These are phyloP conservation scores for Tursiops truncatus DNA, from an alignment of 2,113 vertebrate genomes.

Conservation along the genomic window DNA sequence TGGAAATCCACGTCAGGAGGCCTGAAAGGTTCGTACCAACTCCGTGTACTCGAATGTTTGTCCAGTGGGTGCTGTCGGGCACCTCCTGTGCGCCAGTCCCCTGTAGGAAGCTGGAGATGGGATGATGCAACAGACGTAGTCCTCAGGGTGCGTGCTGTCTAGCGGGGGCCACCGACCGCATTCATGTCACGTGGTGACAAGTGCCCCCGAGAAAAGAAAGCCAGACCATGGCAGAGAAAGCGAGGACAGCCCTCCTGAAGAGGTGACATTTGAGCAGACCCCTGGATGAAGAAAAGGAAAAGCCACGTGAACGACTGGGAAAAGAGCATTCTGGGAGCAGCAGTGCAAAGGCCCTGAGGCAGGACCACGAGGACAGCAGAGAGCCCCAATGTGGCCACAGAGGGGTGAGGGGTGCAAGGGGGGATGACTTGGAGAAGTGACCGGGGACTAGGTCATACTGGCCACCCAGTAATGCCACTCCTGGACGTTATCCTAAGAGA, in stretches of 20 bases:
- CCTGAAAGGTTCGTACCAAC: rapidly evolving
- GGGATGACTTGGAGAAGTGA: neutral
- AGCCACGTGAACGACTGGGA: rapidly evolving
- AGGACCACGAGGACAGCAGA: neutral
- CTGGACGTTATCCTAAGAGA: neutral
- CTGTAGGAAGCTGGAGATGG: rapidly evolving
- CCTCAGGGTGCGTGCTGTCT: rapidly evolving
- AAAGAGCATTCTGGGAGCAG: neutral
- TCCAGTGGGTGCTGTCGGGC: neutral
- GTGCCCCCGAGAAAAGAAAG: neutral
- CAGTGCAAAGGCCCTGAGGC: neutral
- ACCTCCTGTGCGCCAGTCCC: neutral
- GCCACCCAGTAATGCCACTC: neutral
- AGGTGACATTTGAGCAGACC: neutral
- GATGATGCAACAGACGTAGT: rapidly evolving
- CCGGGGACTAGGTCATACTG: neutral
- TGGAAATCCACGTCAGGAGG: rapidly evolving
- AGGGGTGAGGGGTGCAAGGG: neutral
- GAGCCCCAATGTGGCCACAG: rapidly evolving
- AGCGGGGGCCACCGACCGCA: rapidly evolving
- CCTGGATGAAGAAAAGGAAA: rapidly evolving
- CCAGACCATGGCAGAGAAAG: neutral
- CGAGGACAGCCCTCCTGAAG: neutral
- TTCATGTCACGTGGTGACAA: rapidly evolving
- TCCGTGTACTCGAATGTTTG: rapidly evolving